phyloP scores from a whole-genome alignment of 2,113 vertebrate genomes.

The Daubentonia madagascariensis region DNA sequence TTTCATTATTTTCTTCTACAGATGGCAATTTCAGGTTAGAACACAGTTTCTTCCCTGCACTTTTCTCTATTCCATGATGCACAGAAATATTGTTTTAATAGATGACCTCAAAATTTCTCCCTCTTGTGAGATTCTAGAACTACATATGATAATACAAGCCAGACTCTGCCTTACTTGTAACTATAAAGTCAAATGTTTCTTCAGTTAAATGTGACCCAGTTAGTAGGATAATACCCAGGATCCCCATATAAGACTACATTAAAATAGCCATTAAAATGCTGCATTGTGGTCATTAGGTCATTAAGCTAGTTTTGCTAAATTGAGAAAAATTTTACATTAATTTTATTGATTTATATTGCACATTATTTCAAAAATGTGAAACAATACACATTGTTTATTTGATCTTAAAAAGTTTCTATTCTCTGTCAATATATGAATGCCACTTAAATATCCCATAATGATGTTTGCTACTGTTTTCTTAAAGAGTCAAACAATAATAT shows the following conservation, averaged over 20 bases:
- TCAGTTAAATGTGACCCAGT: conserved; percentile 46
- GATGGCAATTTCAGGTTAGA: not conserved
- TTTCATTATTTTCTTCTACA: not conserved
- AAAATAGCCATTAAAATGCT: not conserved
- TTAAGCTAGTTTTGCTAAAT: conserved; percentile 19
- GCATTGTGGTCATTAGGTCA: not conserved
- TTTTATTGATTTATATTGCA: not conserved
- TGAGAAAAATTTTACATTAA: not conserved
- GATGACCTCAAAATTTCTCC: not conserved
- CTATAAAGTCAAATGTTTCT: conserved; percentile 7
- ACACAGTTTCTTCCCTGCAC: not conserved
- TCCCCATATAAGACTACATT: not conserved
- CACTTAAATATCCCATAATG: not conserved
- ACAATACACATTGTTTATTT: not conserved
- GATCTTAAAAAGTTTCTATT: not conserved
- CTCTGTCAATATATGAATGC: not conserved
- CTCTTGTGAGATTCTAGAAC: not conserved
- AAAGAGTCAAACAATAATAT: not conserved
- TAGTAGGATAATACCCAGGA: not conserved
- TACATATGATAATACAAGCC: not conserved
- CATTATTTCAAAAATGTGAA: not conserved
- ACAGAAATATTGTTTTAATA: conserved; percentile 35
- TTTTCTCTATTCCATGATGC: not conserved
- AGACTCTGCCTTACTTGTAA: conserved; percentile 25
- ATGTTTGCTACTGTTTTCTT: not conserved